Base-by-base conservation (phyloP, 2,113 vertebrate species). In the Ibidorhyncha struthersii region DNA sequence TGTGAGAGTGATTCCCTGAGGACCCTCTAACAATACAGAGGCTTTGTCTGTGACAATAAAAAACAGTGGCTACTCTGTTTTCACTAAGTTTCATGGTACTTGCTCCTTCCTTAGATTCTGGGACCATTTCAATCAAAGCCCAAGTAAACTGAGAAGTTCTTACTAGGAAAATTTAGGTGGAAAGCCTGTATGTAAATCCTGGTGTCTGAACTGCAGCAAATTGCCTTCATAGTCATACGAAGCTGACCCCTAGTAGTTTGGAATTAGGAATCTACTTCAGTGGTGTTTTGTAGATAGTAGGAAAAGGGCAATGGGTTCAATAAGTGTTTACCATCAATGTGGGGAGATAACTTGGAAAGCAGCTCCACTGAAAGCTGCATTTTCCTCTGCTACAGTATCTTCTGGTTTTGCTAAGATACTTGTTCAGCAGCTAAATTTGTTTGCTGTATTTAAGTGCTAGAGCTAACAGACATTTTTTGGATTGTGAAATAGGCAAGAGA, bases 11-110 rank as follows among this genome's bases (percentile, higher is more conserved):
- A 41, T 82, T 59, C 83, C 87, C 89, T 67, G 71, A 96, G 83
- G 82, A 69, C 52, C 45, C 47, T 91, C 56, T 58, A 97, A 95
- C 71, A 89, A 89, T 88, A 92, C 97, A 91, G 93, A 95, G 73
- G 36, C 79, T 98, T 97, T 97, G 88, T 95, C 96, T 91, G 74
- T 90, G 86, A 89, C 74, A 86, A 69, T 82, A 92, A 96, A 97
- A 90, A 95, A 12, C 53, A 96, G 84, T 85, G 82, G 73, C 43
- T 89, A 69, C 45, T 96, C 72, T 86, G 71, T 97, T 98, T 97
- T 95, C 91, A 85, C 72, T 82, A 90, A 82, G 70, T 97, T 95
- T 96, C 89, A 87, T 15, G 40, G 59, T 93, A 82, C 78, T 88
- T 23, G 5, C 8, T 90, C 10, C 32, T 72, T 90, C 89, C 63